phyloP scores from a whole-genome alignment of 2,888 invertebrate genomes.

The Xylocampa areola region DNA sequence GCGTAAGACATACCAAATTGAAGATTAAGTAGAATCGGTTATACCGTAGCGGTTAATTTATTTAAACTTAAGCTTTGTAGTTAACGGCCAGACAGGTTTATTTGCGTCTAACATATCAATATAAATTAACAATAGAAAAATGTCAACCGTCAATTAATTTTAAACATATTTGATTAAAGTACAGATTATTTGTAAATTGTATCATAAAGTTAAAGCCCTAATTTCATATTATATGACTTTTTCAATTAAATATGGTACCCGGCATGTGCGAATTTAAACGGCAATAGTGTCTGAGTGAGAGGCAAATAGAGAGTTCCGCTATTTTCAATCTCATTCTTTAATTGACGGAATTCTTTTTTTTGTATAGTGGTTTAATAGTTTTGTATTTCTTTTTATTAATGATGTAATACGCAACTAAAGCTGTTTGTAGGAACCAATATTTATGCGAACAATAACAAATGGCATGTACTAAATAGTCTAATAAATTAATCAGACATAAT shows the following conservation, averaged over 20 bases:
- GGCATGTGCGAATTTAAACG: too few species aligned
- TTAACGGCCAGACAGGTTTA: conserved; percentile 16
- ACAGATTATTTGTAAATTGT: too few species aligned
- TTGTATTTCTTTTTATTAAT: not conserved
- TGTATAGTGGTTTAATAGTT: not conserved
- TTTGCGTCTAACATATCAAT: conserved; percentile 29
- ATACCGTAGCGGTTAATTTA: conserved; percentile 51
- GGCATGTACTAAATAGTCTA: conserved; percentile 8
- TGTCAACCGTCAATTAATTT: too few species aligned
- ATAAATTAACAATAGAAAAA: not conserved
- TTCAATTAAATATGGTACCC: too few species aligned
- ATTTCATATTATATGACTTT: too few species aligned
- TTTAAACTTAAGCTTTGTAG: conserved; percentile 47
- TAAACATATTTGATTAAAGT: too few species aligned
- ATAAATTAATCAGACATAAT: conserved; percentile 14
- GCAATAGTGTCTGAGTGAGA: too few species aligned
- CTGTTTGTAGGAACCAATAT: conserved; percentile 13
- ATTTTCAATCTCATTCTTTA: too few species aligned
- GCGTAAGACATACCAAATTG: conserved; percentile 84
- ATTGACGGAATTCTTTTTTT: not conserved
- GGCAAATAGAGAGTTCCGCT: too few species aligned
- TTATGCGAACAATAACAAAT: conserved; percentile 33
- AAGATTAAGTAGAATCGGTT: conserved; percentile 53
- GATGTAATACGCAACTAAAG: conserved; percentile 23
- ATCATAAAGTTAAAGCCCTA: too few species aligned